phyloP scores from a whole-genome alignment of 1,140 invertebrate genomes.

The Ceratoteleas bidentatus region DNA sequence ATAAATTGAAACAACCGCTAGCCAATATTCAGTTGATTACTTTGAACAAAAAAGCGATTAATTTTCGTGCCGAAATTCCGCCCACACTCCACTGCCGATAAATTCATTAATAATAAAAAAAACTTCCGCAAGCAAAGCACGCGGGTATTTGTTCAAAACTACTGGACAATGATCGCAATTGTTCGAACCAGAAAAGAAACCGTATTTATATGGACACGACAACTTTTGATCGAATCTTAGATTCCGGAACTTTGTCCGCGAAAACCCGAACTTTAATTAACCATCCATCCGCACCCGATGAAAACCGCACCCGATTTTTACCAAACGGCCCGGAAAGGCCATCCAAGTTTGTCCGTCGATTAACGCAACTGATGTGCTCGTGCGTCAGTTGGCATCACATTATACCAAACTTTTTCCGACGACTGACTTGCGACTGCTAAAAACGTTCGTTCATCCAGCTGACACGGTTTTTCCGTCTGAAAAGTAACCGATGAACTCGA shows the following conservation, averaged over 20 bases:
- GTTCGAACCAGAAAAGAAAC: no score
- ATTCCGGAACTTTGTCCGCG: conserved; percentile 18
- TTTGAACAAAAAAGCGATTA: no score
- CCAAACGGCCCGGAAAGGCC: conserved; percentile 53
- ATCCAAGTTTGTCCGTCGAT: conserved; percentile 64
- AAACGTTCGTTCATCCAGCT: not conserved
- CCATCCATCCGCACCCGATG: no score
- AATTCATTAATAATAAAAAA: no score
- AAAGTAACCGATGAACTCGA: not conserved
- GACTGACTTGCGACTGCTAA: conserved; percentile 2
- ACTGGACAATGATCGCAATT: no score
- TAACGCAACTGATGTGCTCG: conserved; percentile 58
- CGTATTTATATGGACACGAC: not conserved
- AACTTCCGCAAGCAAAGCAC: no score
- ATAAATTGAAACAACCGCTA: no score
- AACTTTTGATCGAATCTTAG: conserved; percentile 20
- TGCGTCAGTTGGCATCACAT: conserved; percentile 35
- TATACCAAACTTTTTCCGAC: conserved; percentile 53
- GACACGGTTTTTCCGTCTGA: not conserved
- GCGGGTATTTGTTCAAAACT: no score
- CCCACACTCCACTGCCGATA: no score
- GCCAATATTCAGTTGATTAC: no score
- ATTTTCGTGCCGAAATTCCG: no score
- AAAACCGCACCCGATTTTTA: conserved; percentile 52
- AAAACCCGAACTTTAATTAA: conserved; percentile 33